Evolutionary conservation across 2,797 vertebrate species (phyloP), one percentile per base, ranked within the genome.

Genomic region (Catharus ustulatus): DNA sequence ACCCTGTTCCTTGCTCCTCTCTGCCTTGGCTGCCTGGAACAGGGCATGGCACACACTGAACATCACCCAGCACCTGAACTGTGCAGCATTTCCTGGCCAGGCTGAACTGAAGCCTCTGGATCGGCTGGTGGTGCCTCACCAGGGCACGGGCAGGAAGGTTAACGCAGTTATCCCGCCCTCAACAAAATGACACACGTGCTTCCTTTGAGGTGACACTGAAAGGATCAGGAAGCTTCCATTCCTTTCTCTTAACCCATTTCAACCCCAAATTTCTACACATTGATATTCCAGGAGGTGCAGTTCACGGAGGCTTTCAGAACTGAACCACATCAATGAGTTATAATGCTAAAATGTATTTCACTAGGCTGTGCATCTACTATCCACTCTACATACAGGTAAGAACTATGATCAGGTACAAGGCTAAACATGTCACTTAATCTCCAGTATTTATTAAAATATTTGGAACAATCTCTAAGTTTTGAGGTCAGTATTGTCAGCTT

Each of bases 91-190:
- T 57, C 79, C 57, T 3, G 19, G 9, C 21, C 2, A 77, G 63
- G 68, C 68, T 63, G 42, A 91, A 18, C 63, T 13, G 77, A 91
- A 77, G 8, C n/a, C 77, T 71, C 52, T 64, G 78, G 85, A 72
- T 74, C 82, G 51, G 61, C 82, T 7, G 16, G 75, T 67, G 74
- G 9, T 11, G 75, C 75, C 87, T 77, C 74, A 38, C 1, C 14
- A 24, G 84, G 34, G n/a, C 57, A 81, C 40, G 34, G 26, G 10
- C 45, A 93, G 46, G 67, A 89, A 87, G 64, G 68, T n/a, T 89
- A 82, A 78, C 3, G 17, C 38, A 68, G 2, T 5, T 76, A 69
- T 45, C 79, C 87, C 52, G 92, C 51, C 58, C 91, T 91, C 89
- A 58, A 34, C 87, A 89, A 63, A 89, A 54, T 1, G 58, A 85